These are phyloP conservation scores for Loris lydekkerianus DNA, from an alignment of 2,797 vertebrate genomes.

Conservation along the genomic window DNA sequence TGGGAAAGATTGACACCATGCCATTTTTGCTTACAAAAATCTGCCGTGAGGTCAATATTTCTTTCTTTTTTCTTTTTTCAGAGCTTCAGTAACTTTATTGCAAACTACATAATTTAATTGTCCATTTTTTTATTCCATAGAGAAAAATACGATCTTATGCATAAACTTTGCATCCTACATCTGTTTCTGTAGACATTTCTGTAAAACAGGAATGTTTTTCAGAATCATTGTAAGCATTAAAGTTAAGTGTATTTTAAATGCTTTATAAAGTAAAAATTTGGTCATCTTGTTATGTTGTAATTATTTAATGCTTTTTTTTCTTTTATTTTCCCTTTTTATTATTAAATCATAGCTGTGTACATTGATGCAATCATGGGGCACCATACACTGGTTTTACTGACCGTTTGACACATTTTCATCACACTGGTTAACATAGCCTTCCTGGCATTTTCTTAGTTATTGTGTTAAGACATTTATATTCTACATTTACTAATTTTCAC, in stretches of 20 bases:
- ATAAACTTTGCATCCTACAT: neutral
- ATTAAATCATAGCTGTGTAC: no score
- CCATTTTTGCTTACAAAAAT: neutral
- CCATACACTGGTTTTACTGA: no score
- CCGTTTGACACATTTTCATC: no score
- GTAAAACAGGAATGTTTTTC: neutral
- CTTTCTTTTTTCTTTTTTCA: neutral
- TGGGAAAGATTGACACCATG: neutral
- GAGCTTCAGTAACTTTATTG: neutral
- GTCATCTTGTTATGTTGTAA: neutral
- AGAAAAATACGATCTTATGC: neutral
- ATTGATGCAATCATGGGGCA: no score
- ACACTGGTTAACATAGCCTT: no score
- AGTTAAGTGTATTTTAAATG: neutral
- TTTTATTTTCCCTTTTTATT: no score
- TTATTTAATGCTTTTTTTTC: neutral
- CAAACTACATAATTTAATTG: neutral
- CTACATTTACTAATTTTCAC: no score
- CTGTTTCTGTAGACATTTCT: slow-evolving; percentile 2
- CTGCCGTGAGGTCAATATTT: neutral
- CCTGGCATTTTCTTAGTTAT: no score
- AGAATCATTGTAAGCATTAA: neutral
- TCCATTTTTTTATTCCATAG: neutral
- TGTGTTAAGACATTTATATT: no score
- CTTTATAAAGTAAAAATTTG: neutral